phyloP scores from a whole-genome alignment of 2,113 vertebrate species.

The Etheostoma cragini region DNA sequence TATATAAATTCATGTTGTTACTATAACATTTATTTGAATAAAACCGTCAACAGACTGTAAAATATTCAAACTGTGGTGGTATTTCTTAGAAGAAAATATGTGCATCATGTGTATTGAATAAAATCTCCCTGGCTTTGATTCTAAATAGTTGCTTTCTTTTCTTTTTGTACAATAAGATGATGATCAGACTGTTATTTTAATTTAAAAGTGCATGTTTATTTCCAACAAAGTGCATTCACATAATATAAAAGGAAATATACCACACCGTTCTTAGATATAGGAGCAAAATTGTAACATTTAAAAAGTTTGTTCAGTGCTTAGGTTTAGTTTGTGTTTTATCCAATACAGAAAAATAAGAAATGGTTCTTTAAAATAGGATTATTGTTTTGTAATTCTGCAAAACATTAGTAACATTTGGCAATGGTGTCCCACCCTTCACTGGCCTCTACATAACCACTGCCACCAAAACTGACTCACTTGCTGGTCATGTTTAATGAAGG shows the following conservation, averaged over 20 bases:
- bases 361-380: neutral
- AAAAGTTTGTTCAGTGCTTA: neutral
- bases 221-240: neutral
- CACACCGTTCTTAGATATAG: neutral
- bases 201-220: neutral
- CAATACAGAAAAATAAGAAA: neutral
- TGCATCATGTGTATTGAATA: neutral
- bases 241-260: neutral
- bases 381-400: neutral
- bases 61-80: neutral
- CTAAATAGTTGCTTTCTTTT: too few species aligned
- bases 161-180: neutral
- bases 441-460: neutral
- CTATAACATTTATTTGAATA: neutral
- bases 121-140: neutral
- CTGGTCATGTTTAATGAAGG: slow-evolving; percentile 5
- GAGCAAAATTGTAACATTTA: neutral
- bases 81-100: neutral
- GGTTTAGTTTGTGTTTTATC: neutral
- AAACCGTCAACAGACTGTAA: neutral
- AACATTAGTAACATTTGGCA: neutral
- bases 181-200: neutral
- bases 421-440: neutral
- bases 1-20: neutral
- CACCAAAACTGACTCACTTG: slow-evolving; percentile 11